Percentiles rank a stretch among this genome's conserved stretches.
Evolutionary conservation across 2,888 invertebrate species (phyloP).

Genomic region (Anoplius nigerrimus): DNA sequence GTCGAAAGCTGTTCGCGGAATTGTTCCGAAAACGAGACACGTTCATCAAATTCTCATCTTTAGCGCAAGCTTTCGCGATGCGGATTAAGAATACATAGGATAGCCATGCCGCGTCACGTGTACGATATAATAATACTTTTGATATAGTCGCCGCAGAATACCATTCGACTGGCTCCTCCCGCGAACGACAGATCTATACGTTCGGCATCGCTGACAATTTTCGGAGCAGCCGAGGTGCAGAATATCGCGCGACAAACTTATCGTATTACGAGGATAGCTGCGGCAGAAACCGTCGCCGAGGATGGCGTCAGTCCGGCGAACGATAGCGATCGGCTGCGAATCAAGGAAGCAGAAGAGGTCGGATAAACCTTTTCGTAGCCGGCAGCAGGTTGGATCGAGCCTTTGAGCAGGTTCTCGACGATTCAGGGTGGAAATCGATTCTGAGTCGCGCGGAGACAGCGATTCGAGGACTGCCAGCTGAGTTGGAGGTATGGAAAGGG

Average conservation of each 20-base stretch:
- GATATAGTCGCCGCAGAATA: too few species aligned
- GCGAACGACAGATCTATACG: too few species aligned
- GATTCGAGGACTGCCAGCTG: neutral
- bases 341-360: conserved; percentile 2
- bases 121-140: neutral
- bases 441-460: conserved; percentile 28
- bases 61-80: neutral
- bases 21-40: conserved; percentile 1
- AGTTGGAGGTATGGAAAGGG: neutral
- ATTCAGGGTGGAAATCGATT: conserved; percentile 56
- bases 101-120: neutral
- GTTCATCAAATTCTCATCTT: conserved; percentile 3
- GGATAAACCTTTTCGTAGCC: conserved; percentile 36
- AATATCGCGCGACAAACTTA: too few species aligned
- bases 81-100: neutral
- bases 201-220: too few species aligned
- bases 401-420: conserved; percentile 42
- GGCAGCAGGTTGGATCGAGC: conserved; percentile 48
- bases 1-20: neutral
- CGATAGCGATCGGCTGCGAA: conserved; percentile 27
- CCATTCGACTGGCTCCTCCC: too few species aligned
- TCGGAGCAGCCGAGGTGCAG: too few species aligned
- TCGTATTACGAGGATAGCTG: too few species aligned
- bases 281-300: too few species aligned
- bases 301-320: conserved; percentile 13